These are phyloP conservation scores for Thysanoteuthis rhombus DNA, from an alignment of 2,888 invertebrate genomes.

Conservation along the genomic window DNA sequence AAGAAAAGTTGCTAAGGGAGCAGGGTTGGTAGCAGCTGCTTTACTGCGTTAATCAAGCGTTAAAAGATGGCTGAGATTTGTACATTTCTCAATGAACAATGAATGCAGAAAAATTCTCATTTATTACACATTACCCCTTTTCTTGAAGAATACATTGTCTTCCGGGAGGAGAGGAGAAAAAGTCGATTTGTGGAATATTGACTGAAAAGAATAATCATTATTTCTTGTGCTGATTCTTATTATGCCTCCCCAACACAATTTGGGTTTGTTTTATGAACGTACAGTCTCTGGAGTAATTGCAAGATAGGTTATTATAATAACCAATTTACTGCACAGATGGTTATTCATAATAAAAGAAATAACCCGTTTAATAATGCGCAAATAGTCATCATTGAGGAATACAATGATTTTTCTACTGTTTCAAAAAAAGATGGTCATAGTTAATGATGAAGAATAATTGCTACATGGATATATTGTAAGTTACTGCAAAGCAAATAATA, in stretches of 20 bases:
- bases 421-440: too few relatives aligned
- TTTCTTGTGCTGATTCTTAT: background rate
- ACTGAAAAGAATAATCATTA: background rate
- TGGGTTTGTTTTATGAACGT: too few relatives aligned
- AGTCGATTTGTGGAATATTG: background rate
- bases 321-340: too few relatives aligned
- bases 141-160: background rate
- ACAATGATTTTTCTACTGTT: too few relatives aligned
- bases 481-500: too few relatives aligned
- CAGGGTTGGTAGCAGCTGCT: background rate
- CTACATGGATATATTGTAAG: too few relatives aligned
- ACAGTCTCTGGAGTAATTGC: too few relatives aligned
- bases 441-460: too few relatives aligned
- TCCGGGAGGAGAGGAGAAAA: background rate
- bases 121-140: background rate
- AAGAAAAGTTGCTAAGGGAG: background rate
- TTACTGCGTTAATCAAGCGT: background rate
- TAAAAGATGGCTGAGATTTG: background rate
- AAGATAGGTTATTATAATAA: too few relatives aligned
- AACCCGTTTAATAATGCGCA: too few relatives aligned
- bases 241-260: background rate
- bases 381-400: too few relatives aligned
- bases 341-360: too few relatives aligned
- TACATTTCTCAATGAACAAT: background rate
- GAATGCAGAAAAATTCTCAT: background rate